Base-by-base conservation (phyloP, 1,140 invertebrate species). In the Physella acuta region DNA sequence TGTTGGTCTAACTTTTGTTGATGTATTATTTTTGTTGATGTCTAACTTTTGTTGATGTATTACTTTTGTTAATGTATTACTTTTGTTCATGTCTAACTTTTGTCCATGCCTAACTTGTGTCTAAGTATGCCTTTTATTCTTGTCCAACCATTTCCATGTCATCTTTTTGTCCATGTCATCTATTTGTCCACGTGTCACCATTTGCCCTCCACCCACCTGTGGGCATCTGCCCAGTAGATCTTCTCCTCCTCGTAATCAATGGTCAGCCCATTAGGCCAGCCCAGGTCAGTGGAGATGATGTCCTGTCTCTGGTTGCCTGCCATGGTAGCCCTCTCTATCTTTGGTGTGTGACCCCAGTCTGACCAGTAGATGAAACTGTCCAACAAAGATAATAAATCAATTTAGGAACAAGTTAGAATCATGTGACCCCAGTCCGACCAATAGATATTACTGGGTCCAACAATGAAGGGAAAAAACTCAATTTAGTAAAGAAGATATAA, bases 221-320 rank as follows among this genome's bases (percentile, higher is more conserved):
- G 93, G 0, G 96, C 95, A 85, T 99, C 97, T 0, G 96, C 97
- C 96, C 97, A 99, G 79, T 99, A 99, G 0, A 99, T 84, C 88
- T 94, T 95, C 26, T 91, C 88, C 30, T 98, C 95, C 31, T 97
- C 94, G 79, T 95, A 98, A 86, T 99, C 97, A 37, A 99, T 93
- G 0, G 95, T 93, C 28, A 99, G 85, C 30, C 97, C 97, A 79
- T 94, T 97, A 0, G 97, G 96, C 83, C 98, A 95, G 0, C 94
- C 94, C 0, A 99, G 85, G 72, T 97, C 93, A 76, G 91, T 92
- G 36, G 93, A 91, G 0, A 99, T 91, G 24, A 99, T 93, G 0
- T 93, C 91, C 67, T 89, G 90, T 78, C 95, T 95, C 53, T 95
- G 84, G 0, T 95, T 96, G 2, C 97, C 97, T 1, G 95, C 96